Evolutionary conservation across 2,888 invertebrate genomes (phyloP), one percentile per base, ranked within the genome.

Genomic region (Aelia acuminata): DNA sequence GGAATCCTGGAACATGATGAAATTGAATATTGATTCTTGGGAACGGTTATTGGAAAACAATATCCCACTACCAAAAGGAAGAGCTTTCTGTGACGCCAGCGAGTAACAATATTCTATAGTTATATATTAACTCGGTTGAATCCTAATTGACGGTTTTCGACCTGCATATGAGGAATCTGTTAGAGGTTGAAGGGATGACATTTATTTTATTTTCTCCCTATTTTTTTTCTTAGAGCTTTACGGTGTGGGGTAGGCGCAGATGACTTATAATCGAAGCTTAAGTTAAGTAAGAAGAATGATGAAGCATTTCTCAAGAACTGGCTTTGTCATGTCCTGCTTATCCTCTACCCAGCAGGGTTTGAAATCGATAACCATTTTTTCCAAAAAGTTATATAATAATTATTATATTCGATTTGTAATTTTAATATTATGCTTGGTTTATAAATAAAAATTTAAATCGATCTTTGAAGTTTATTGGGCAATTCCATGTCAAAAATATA

Each of bases 261-360:
- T 43, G 43, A 43, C 43, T 80, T 43, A 43, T 80, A 80, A 80
- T 80, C 80, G 80, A 80, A 80, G 39, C 43, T 22, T 7, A n/a
- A 13, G n/a, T 43, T 80, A 80, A 80, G 80, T 80, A 80, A 80
- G 80, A 80, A 80, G 80, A 43, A 80, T 80, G 80, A 80, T 80
- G n/a, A 11, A 80, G 43, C 43, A 80, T 47, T 43, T 47, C 80
- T 11, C 22, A 13, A 18, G 80, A 43, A 80, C 43, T 80, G 43
- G 80, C 43, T 80, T 80, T 47, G 43, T 47, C 80, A 80, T 80
- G 63, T 70, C 31, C 35, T 20, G 20, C 7, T 15, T 31, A 15
- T 7, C 4, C 26, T 63, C 31, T 31, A 7, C 7, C 43, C 43
- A 7, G n/a, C n/a, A n/a, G n/a, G n/a, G n/a, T n/a, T n/a, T n/a